Evolutionary conservation across 2,797 vertebrate species (phyloP).

Genomic region (Sebastes itinus): DNA sequence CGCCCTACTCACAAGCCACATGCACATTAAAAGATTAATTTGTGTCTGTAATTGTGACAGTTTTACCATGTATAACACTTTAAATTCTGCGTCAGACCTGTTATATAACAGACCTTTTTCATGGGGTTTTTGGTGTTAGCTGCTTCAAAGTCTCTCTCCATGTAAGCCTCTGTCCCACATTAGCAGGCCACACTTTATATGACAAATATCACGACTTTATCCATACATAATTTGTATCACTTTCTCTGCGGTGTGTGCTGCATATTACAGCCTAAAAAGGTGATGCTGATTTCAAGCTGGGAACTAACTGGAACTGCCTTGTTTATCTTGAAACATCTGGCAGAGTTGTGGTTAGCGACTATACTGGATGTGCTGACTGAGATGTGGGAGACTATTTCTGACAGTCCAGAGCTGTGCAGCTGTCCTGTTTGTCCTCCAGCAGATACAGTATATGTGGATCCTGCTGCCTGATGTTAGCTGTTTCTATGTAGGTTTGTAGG

Average conservation of each 20-base stretch:
- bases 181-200: background rate
- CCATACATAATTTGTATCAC: background rate
- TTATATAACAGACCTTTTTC: background rate
- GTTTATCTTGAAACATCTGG: background rate
- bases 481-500: slow-evolving; percentile 76
- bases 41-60: too few relatives aligned
- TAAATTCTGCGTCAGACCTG: background rate
- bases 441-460: background rate
- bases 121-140: background rate
- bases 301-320: background rate
- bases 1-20: background rate
- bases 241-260: background rate
- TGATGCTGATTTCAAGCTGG: background rate
- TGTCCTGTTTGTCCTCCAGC: slow-evolving; percentile 13
- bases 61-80: too few relatives aligned
- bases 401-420: background rate
- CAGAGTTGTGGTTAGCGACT: background rate
- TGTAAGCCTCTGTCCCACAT: background rate
- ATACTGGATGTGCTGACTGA: background rate
- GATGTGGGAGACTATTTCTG: background rate
- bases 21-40: background rate
- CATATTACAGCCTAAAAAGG: background rate
- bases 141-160: background rate
- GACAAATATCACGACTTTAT: background rate
- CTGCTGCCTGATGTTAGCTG: background rate